Evolutionary conservation across 2,888 invertebrate genomes (phyloP).

Genomic region (Scrobipalpa costella): DNA sequence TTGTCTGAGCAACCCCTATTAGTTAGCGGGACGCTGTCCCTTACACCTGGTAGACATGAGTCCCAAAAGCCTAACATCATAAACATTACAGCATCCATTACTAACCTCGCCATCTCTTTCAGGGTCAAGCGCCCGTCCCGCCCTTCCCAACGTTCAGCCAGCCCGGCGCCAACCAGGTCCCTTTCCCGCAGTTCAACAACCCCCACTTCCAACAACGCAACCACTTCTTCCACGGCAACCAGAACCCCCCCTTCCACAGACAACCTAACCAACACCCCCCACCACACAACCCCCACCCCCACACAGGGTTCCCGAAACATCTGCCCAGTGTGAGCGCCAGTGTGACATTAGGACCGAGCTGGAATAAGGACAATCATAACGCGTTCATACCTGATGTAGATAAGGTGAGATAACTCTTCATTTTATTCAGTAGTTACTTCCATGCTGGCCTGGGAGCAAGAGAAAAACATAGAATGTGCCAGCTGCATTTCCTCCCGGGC

Average conservation of each 20-base stretch:
- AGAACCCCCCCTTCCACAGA: conserved; percentile 13
- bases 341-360: conserved; percentile 53
- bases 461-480: too few species aligned
- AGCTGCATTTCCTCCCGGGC: too few species aligned
- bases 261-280: conserved; percentile 20
- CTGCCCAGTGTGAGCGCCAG: conserved; percentile 48
- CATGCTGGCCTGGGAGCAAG: too few species aligned
- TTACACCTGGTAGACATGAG: too few species aligned
- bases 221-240: conserved; percentile 35
- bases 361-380: conserved; percentile 40
- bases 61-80: too few species aligned
- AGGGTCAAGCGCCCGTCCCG: conserved; percentile 59
- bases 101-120: conserved; percentile 30
- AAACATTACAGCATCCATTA: not conserved
- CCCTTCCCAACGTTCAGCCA: conserved; percentile 50
- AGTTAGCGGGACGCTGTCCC: too few species aligned
- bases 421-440: too few species aligned
- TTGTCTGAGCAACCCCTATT: too few species aligned
- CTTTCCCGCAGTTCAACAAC: conserved; percentile 58
- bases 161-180: conserved; percentile 53
- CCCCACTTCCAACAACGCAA: conserved; percentile 51
- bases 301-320: conserved; percentile 55
- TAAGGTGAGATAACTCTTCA: conserved; percentile 19
- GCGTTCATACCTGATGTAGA: conserved; percentile 21
- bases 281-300: conserved; percentile 8